These are phyloP conservation scores for Nemoura dubitans DNA, from an alignment of 2,888 invertebrate species.

Conservation along the genomic window DNA sequence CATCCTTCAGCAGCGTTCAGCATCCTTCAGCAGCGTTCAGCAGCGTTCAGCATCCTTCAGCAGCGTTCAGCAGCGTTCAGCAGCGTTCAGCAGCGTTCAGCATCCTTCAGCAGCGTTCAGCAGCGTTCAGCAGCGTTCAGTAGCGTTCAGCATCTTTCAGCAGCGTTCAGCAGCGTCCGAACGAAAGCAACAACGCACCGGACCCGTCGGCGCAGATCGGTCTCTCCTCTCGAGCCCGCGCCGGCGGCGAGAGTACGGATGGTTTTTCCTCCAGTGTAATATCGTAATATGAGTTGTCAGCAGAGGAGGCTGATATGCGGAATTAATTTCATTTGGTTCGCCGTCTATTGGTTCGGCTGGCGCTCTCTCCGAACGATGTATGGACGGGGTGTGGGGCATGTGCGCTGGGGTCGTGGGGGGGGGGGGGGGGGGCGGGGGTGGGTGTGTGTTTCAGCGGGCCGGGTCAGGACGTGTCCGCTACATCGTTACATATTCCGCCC, in stretches of 20 bases:
- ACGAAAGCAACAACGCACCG: not conserved
- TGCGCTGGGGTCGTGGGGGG: not conserved
- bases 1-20: no score
- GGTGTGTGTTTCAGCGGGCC: slow-evolving; percentile 25
- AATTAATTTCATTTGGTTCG: slow-evolving; percentile 50
- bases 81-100: no score
- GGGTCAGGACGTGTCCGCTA: slow-evolving; percentile 42
- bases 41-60: no score
- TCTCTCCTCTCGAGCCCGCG: not conserved
- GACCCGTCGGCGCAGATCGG: no score
- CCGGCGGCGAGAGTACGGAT: slow-evolving; percentile 18
- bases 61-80: no score
- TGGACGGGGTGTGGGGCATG: not conserved
- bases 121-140: no score
- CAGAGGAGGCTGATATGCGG: slow-evolving; percentile 48
- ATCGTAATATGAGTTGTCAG: slow-evolving; percentile 49
- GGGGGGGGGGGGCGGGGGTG: not conserved
- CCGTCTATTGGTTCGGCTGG: slow-evolving; percentile 40
- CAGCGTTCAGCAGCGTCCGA: no score
- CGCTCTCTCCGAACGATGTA: not conserved
- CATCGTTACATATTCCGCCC: slow-evolving; percentile 34
- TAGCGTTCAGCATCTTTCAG: no score
- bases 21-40: no score
- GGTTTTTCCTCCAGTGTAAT: slow-evolving; percentile 33
- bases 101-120: no score